Conservation (phyloP, 2,113 vertebrate species). For the Protobothrops flavoviridis region DNA sequence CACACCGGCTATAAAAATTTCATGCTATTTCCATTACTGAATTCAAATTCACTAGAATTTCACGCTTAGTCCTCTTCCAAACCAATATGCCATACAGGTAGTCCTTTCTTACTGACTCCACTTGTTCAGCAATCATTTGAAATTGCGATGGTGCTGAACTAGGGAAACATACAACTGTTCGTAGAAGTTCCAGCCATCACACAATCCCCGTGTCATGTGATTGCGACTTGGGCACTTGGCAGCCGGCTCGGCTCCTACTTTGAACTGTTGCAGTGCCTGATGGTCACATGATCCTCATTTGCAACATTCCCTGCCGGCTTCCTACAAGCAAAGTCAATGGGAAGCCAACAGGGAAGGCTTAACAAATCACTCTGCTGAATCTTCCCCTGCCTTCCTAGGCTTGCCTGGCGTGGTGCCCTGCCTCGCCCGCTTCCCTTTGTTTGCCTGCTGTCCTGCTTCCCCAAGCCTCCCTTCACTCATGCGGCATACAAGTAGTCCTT, state of each 20-base stretch:
- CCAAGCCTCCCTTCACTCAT: not conserved
- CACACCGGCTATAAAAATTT: not conserved
- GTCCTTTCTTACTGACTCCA: not conserved
- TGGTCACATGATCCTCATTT: not conserved
- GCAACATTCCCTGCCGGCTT: not conserved
- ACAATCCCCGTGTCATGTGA: not conserved
- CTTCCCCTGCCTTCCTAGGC: not conserved
- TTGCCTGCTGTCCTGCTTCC: not conserved
- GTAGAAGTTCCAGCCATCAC: not conserved
- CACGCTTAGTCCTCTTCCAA: not conserved
- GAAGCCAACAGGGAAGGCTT: not conserved
- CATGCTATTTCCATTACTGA: not conserved
- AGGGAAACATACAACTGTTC: not conserved
- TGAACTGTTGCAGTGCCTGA: not conserved
- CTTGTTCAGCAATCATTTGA: not conserved
- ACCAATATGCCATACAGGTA: not conserved
- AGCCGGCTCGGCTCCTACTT: not conserved
- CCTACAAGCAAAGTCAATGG: not conserved
- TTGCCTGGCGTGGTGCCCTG: not conserved
- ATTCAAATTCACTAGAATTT: not conserved
- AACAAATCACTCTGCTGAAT: not conserved
- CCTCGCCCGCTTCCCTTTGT: no score
- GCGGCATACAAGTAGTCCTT: not conserved
- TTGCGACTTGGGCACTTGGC: not conserved
- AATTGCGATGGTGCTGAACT: not conserved